Conservation (phyloP, 2,797 vertebrate species). For the Peromyscus aztecus region DNA sequence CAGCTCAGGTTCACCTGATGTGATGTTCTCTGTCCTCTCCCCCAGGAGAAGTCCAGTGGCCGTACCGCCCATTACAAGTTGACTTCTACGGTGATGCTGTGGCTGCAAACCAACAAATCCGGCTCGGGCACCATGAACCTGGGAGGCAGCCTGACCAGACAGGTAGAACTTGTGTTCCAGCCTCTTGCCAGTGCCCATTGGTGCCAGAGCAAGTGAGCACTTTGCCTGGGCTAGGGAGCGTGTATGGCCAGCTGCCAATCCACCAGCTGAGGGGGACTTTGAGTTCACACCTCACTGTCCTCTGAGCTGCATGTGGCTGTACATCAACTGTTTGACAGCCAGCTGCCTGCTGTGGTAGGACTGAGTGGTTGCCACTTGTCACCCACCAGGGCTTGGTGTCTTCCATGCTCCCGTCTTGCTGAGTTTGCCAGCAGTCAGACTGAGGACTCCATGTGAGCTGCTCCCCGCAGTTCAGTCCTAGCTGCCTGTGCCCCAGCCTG, state of each 20-base stretch:
- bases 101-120: constrained; percentile 98
- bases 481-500: too few relatives aligned
- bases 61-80: constrained; percentile 99
- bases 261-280: not conserved
- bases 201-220: not conserved
- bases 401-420: not conserved
- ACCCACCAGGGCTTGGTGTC: not conserved
- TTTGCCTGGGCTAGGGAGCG: not conserved
- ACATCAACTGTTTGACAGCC: fast-evolving
- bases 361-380: not conserved
- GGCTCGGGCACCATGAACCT: constrained; percentile 99
- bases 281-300: fast-evolving
- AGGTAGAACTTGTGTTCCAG: constrained; percentile 87
- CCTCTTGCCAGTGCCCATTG: not conserved
- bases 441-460: too few relatives aligned
- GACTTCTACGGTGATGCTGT: constrained; percentile 99
- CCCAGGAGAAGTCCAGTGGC: constrained; percentile 97
- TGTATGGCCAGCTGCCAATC: too few relatives aligned
- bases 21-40: not conserved
- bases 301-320: not conserved
- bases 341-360: not conserved
- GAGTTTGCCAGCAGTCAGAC: not conserved
- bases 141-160: constrained; percentile 98
- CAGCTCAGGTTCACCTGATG: fast-evolving
- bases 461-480: not conserved